Percentiles rank a stretch among this genome's conserved stretches.
Evolutionary conservation across 2,113 vertebrate genomes (phyloP).

Genomic region (Mormyrus iriodes): DNA sequence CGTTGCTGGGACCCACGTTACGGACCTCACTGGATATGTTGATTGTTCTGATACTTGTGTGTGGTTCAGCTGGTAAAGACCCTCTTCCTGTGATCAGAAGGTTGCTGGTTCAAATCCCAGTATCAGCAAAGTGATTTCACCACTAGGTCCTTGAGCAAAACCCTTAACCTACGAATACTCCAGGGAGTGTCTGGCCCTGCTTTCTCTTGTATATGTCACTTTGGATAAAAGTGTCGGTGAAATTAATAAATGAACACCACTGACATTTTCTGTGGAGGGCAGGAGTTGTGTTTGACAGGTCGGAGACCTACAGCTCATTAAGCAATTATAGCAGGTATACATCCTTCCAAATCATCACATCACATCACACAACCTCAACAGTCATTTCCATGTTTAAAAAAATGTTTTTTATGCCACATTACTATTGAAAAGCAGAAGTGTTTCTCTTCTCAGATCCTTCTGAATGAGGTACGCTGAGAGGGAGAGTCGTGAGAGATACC

Average conservation of each 20-base stretch:
- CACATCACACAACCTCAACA: neutral
- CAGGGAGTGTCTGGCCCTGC: neutral
- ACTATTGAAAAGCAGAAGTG: constrained; percentile 12
- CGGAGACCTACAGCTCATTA: too few relatives aligned
- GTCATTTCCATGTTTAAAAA: neutral
- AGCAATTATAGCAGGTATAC: neutral
- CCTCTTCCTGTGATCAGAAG: neutral
- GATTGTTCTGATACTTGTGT: neutral
- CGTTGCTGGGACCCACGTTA: neutral
- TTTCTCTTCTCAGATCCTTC: constrained; percentile 21
- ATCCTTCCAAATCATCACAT: neutral
- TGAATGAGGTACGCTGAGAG: constrained; percentile 12
- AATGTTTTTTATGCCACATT: neutral
- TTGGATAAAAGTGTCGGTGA: neutral
- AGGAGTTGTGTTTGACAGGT: too few relatives aligned
- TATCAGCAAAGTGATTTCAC: neutral
- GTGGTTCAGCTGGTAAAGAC: neutral
- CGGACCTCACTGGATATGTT: neutral
- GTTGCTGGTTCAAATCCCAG: neutral
- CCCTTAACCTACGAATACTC: neutral
- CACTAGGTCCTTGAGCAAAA: neutral
- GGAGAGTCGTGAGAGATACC: too few relatives aligned
- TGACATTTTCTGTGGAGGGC: neutral
- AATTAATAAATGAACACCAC: neutral
- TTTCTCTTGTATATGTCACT: neutral